These are phyloP conservation scores for Piezodorus guildinii DNA, from an alignment of 1,140 invertebrate genomes.

Conservation along the genomic window DNA sequence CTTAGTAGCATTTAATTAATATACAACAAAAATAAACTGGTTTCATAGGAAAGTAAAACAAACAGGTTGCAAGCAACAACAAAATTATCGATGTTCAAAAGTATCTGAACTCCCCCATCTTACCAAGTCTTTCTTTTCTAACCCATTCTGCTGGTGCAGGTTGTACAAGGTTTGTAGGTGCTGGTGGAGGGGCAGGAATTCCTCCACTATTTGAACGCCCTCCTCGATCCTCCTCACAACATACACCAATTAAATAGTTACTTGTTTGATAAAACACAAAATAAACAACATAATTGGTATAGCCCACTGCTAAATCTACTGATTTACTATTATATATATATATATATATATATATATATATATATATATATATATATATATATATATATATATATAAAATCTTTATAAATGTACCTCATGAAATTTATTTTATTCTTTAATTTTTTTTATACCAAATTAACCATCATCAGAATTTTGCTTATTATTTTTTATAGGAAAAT, in stretches of 20 bases:
- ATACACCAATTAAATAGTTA: conserved; percentile 7
- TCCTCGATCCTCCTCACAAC: conserved; percentile 24
- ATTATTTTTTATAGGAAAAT: too few relatives aligned
- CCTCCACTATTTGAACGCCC: conserved; percentile 18
- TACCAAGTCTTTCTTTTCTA: conserved; percentile 74
- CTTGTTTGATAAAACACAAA: too few relatives aligned
- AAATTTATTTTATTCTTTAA: too few relatives aligned
- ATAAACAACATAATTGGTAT: too few relatives aligned
- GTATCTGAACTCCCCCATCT: conserved; percentile 92
- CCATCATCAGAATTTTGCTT: too few relatives aligned
- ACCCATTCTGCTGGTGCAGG: conserved; percentile 65
- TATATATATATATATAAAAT: too few relatives aligned
- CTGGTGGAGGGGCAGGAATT: conserved; percentile 36
- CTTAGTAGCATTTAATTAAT: background rate
- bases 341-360: too few relatives aligned
- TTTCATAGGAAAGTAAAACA: background rate
- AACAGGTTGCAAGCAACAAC: background rate
- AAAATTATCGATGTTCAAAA: conserved; percentile 47
- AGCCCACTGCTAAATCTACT: too few relatives aligned
- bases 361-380: too few relatives aligned
- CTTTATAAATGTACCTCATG: too few relatives aligned
- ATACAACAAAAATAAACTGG: conserved; percentile 11
- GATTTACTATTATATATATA: too few relatives aligned
- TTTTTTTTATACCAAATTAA: too few relatives aligned
- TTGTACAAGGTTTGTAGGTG: conserved; percentile 36